These are phyloP conservation scores for Rhizomys pruinosus DNA, from an alignment of 2,113 vertebrate species.

Conservation along the genomic window DNA sequence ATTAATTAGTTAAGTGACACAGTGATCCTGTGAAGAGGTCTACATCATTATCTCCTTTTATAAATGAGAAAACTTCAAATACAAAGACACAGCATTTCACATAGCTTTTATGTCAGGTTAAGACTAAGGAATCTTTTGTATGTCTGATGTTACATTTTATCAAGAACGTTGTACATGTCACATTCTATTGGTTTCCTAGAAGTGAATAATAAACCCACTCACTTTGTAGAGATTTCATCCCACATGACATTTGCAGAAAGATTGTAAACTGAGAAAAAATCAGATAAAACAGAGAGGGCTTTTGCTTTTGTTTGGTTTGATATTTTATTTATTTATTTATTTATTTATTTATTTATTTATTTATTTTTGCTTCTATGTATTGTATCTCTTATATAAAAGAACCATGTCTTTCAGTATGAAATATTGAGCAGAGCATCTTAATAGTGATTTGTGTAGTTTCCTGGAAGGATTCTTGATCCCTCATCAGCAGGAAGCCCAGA, in stretches of 20 bases:
- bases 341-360: no score
- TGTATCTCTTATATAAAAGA: not conserved
- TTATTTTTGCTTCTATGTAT: not conserved
- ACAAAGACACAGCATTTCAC: slow-evolving; percentile 63
- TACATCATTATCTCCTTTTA: slow-evolving; percentile 69
- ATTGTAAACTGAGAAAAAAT: not conserved
- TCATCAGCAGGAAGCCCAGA: not conserved
- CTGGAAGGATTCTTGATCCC: not conserved
- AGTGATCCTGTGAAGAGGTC: slow-evolving; percentile 76
- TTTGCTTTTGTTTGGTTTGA: not conserved
- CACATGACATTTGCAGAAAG: slow-evolving; percentile 30
- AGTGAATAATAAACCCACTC: not conserved
- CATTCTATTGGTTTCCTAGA: not conserved
- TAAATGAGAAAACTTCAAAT: slow-evolving; percentile 71
- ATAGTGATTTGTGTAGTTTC: not conserved
- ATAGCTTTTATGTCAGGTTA: slow-evolving; percentile 62
- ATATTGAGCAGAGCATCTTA: not conserved
- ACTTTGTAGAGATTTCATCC: not conserved
- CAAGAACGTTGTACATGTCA: not conserved
- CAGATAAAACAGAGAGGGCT: not conserved
- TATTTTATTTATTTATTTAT: no score
- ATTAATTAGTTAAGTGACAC: slow-evolving; percentile 81
- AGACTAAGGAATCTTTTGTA: not conserved
- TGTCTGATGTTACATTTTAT: no score
- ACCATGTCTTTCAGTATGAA: not conserved